Percentiles rank a stretch among this genome's conserved stretches.
phyloP scores from a whole-genome alignment of 1,140 invertebrate genomes.

The Pantala flavescens region DNA sequence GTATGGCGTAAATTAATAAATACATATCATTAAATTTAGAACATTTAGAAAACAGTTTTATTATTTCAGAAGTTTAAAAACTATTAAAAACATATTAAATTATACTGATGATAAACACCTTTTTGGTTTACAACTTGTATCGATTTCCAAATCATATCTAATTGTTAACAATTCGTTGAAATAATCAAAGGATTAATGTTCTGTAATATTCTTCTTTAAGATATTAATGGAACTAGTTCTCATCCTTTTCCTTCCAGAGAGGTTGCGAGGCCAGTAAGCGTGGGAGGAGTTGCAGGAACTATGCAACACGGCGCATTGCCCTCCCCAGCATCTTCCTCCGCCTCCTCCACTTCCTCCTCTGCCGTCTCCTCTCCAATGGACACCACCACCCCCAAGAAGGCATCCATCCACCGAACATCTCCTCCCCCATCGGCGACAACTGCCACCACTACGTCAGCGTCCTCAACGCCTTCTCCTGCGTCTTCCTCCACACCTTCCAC shows the following conservation, averaged over 20 bases:
- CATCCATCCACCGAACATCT: background rate
- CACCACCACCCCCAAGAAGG: background rate
- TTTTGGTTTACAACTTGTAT: too few species aligned
- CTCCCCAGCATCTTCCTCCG: slow-evolving; percentile 22
- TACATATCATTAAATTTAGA: too few species aligned
- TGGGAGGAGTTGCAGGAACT: background rate
- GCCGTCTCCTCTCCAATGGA: background rate
- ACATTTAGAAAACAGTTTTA: too few species aligned
- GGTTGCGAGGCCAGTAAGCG: background rate
- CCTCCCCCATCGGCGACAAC: background rate
- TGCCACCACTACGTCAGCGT: slow-evolving; percentile 31
- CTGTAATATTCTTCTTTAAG: too few species aligned
- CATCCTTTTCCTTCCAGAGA: background rate
- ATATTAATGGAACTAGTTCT: too few species aligned
- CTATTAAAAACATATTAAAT: too few species aligned
- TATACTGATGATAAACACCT: too few species aligned
- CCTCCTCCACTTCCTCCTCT: background rate
- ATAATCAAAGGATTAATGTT: too few species aligned
- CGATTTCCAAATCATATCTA: too few species aligned
- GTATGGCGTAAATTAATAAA: too few species aligned
- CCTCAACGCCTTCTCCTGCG: slow-evolving; percentile 47
- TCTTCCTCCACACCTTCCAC: slow-evolving; percentile 55
- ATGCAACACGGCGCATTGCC: slow-evolving; percentile 21
- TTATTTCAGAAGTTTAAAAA: too few species aligned
- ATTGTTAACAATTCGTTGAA: too few species aligned